Conservation (phyloP, 2,888 invertebrate genomes). For the Brachycybe producta region DNA sequence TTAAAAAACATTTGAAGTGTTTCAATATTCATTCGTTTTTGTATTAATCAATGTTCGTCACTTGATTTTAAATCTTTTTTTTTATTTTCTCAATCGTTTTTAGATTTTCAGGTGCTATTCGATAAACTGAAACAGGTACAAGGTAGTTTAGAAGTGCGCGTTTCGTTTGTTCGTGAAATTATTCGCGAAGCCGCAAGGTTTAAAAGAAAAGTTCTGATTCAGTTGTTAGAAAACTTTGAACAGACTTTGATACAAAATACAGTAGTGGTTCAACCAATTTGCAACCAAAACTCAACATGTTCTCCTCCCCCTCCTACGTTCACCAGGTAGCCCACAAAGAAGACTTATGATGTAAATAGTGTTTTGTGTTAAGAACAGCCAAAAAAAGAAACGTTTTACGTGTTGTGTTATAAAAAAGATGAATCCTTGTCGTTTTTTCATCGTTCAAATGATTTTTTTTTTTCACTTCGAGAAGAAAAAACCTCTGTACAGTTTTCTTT, state of each 20-base stretch:
- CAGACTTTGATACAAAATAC: conserved; percentile 21
- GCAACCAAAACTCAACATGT: conserved; percentile 9
- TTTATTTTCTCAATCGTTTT: too few species aligned
- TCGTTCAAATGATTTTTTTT: too few species aligned
- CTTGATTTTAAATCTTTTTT: conserved; percentile 15
- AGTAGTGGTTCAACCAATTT: conserved; percentile 8
- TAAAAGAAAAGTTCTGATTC: conserved; percentile 56
- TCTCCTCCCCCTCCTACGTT: too few species aligned
- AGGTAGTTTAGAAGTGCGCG: conserved; percentile 53
- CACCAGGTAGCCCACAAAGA: neutral
- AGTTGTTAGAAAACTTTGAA: conserved; percentile 24
- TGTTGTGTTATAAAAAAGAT: too few species aligned
- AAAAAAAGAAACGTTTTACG: too few species aligned
- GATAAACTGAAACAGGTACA: conserved; percentile 54
- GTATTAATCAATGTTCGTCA: neutral
- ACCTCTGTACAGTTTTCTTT: too few species aligned
- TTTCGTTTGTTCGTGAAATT: conserved; percentile 54
- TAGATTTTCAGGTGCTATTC: conserved; percentile 38
- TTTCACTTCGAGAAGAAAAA: too few species aligned
- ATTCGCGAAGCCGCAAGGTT: conserved; percentile 64
- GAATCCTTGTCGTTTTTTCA: too few species aligned
- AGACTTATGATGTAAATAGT: neutral
- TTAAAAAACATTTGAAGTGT: too few species aligned
- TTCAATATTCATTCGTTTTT: too few species aligned
- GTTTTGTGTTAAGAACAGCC: neutral